A percentile compares a stretch with the other conserved stretches of the same genome.
phyloP scores from a whole-genome alignment of 2,113 vertebrate genomes.

The Vombatus ursinus region DNA sequence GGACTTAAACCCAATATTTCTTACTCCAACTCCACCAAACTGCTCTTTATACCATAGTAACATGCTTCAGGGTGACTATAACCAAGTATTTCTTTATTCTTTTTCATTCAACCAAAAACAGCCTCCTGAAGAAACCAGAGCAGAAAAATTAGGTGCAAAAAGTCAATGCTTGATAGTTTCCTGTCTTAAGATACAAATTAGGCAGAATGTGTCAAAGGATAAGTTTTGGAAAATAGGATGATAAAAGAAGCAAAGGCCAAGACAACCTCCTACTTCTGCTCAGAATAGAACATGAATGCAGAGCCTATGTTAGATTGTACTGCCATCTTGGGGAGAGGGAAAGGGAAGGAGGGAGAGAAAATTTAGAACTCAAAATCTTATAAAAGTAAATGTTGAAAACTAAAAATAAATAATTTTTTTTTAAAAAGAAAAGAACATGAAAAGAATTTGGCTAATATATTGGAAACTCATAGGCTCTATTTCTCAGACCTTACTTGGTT shows the following conservation, averaged over 20 bases:
- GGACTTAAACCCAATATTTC: neutral
- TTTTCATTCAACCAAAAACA: neutral
- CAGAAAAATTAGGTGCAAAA: neutral
- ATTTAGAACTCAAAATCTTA: too few species aligned
- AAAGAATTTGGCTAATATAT: neutral
- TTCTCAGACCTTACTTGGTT: neutral
- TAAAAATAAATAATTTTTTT: too few species aligned
- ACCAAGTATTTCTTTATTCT: neutral
- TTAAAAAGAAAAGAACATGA: neutral
- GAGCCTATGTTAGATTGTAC: too few species aligned
- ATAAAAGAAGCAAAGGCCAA: neutral
- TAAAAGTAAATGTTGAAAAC: too few species aligned
- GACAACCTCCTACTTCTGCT: neutral
- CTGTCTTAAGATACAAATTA: neutral
- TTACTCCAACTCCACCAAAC: neutral
- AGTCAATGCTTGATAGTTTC: neutral
- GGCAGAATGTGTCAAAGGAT: neutral
- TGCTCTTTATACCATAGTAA: neutral
- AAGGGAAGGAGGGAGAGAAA: too few species aligned
- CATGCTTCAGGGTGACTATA: neutral
- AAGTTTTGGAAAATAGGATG: neutral
- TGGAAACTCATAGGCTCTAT: neutral
- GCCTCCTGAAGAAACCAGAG: neutral
- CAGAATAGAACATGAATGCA: neutral
- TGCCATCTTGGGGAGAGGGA: too few species aligned